phyloP scores from a whole-genome alignment of 2,888 invertebrate species.

The Tipula helvola region DNA sequence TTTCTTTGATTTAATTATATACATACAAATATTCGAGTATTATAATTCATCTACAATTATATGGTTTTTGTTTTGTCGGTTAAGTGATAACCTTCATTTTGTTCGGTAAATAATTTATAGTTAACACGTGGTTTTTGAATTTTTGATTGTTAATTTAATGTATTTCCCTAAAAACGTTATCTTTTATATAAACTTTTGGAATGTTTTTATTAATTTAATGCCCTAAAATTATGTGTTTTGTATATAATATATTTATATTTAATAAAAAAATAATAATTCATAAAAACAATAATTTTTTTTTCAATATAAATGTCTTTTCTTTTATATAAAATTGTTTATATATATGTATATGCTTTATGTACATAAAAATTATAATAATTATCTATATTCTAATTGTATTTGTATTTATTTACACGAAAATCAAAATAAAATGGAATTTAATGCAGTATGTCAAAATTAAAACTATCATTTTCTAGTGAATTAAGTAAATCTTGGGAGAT shows the following conservation, averaged over 20 bases:
- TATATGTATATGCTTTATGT: neutral
- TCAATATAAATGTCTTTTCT: constrained; percentile 4
- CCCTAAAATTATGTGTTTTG: neutral
- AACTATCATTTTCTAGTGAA: constrained; percentile 65
- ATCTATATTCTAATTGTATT: neutral
- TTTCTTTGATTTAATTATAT: neutral
- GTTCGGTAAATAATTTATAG: neutral
- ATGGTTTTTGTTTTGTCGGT: neutral
- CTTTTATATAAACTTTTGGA: neutral
- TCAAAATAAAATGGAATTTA: constrained; percentile 18
- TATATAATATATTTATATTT: neutral
- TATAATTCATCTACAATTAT: neutral
- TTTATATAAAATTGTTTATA: neutral
- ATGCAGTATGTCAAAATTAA: constrained; percentile 53
- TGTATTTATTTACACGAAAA: neutral
- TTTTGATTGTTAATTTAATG: neutral
- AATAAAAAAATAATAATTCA: neutral
- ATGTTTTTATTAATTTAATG: neutral
- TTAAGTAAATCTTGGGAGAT: constrained; percentile 58
- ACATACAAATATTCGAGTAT: neutral
- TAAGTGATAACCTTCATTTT: neutral
- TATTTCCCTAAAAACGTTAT: neutral
- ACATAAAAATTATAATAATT: neutral
- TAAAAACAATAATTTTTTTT: neutral
- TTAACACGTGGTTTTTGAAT: neutral